A percentile compares a stretch with the other conserved stretches of the same genome.
Evolutionary conservation across 2,888 invertebrate genomes (phyloP).

Genomic region (Clepsis dumicolana): DNA sequence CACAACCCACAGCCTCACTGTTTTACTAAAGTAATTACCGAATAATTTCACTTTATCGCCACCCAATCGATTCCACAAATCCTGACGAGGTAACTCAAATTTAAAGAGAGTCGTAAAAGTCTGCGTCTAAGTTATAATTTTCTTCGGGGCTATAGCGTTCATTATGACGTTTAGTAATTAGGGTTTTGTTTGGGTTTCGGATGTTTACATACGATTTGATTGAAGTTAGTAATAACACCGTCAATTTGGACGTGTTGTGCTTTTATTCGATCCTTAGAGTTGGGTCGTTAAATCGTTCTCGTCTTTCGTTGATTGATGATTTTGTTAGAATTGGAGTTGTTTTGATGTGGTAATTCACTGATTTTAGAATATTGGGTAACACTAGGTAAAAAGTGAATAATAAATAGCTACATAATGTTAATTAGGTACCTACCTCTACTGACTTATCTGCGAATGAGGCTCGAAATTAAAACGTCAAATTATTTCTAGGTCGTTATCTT

Average conservation of each 20-base stretch:
- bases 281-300: slow-evolving; percentile 11
- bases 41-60: slow-evolving; percentile 28
- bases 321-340: slow-evolving; percentile 1
- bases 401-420: no score
- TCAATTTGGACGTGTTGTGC: slow-evolving; percentile 20
- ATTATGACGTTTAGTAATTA: slow-evolving; percentile 1
- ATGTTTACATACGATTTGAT: slow-evolving; percentile 12
- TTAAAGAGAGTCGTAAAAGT: background rate
- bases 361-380: background rate
- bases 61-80: slow-evolving; percentile 10
- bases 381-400: no score
- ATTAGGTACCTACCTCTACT: no score
- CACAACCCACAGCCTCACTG: slow-evolving; percentile 12
- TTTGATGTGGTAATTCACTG: background rate
- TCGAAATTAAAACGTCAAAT: no score
- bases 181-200: background rate
- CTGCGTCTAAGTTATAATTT: background rate
- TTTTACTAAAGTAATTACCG: slow-evolving; percentile 17
- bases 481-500: no score
- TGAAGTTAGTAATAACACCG: slow-evolving; percentile 31
- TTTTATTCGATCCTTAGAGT: slow-evolving; percentile 14
- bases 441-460: no score
- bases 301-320: slow-evolving; percentile 8
- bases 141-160: background rate
- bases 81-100: background rate